A percentile compares a stretch with the other conserved stretches of the same genome.
These are phyloP conservation scores for Apus apus DNA, from an alignment of 2,113 vertebrate genomes.

Conservation along the genomic window DNA sequence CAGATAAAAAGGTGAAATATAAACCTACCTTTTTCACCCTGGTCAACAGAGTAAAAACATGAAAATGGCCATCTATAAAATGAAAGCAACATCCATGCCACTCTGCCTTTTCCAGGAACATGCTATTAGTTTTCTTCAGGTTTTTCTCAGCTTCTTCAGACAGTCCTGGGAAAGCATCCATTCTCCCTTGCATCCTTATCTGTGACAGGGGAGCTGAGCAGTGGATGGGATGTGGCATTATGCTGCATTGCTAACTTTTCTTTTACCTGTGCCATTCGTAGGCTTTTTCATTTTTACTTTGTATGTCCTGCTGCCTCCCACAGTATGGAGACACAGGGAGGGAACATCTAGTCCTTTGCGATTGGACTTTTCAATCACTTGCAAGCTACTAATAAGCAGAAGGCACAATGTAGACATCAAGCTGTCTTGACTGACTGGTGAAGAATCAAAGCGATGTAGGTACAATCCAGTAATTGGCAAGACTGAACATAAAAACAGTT, in stretches of 20 bases:
- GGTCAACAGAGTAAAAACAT: not conserved
- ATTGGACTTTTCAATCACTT: slow-evolving; percentile 55
- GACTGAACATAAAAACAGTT: slow-evolving; percentile 64
- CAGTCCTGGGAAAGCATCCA: not conserved
- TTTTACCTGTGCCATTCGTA: not conserved
- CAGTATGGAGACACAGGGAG: slow-evolving; percentile 2
- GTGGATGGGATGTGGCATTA: not conserved
- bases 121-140: not conserved
- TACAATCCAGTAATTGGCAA: slow-evolving; percentile 67
- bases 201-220: not conserved
- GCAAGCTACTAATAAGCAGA: slow-evolving; percentile 62
- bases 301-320: slow-evolving; percentile 27
- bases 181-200: not conserved
- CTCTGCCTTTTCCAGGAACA: not conserved
- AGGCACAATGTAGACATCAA: slow-evolving; percentile 68
- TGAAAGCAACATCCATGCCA: not conserved
- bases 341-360: slow-evolving; percentile 52
- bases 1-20: slow-evolving; percentile 18
- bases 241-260: not conserved
- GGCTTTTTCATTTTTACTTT: slow-evolving; percentile 42
- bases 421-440: slow-evolving; percentile 67
- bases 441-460: slow-evolving; percentile 54
- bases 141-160: not conserved
- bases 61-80: slow-evolving; percentile 26
- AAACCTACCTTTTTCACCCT: not conserved